Evolutionary conservation across 2,113 vertebrate genomes (phyloP).

Genomic region (Scytalopus superciliaris): DNA sequence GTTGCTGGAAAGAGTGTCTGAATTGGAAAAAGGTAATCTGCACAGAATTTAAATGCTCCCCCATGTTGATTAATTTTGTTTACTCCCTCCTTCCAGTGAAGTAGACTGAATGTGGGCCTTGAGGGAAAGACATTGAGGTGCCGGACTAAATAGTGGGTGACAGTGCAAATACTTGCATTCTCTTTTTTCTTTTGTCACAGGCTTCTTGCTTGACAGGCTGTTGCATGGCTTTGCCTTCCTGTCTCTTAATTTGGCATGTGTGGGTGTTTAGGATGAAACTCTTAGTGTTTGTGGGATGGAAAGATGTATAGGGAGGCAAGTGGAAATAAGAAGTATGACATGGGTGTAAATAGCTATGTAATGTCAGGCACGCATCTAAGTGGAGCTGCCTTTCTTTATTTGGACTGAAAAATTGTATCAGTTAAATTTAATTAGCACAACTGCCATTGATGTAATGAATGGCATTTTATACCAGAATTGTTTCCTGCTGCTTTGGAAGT

Average conservation of each 20-base stretch:
- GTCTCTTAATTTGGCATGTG: not conserved
- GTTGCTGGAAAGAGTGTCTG: constrained; percentile 90
- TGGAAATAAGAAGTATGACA: not conserved
- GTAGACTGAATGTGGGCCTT: not conserved
- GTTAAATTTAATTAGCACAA: not conserved
- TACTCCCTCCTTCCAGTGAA: not conserved
- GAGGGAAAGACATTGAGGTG: not conserved
- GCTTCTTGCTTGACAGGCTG: not conserved
- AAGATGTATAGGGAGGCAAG: not conserved
- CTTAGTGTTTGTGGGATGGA: not conserved
- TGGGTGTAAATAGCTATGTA: not conserved
- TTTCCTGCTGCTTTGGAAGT: not conserved
- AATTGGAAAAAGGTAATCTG: constrained; percentile 89
- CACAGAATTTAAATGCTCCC: accelerated
- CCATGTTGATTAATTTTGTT: not conserved
- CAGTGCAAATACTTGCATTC: not conserved
- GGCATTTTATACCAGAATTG: not conserved
- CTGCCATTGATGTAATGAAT: not conserved
- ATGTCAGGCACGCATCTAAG: not conserved
- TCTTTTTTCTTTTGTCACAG: not conserved
- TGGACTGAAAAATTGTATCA: not conserved
- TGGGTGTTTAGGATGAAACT: constrained; percentile 17
- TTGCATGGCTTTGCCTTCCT: not conserved
- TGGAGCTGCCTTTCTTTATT: not conserved
- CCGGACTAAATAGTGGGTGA: not conserved